Percentiles rank a stretch among this genome's conserved stretches.
These are phyloP conservation scores for Stenopsyche tienmushanensis DNA, from an alignment of 1,140 invertebrate genomes.

Conservation along the genomic window DNA sequence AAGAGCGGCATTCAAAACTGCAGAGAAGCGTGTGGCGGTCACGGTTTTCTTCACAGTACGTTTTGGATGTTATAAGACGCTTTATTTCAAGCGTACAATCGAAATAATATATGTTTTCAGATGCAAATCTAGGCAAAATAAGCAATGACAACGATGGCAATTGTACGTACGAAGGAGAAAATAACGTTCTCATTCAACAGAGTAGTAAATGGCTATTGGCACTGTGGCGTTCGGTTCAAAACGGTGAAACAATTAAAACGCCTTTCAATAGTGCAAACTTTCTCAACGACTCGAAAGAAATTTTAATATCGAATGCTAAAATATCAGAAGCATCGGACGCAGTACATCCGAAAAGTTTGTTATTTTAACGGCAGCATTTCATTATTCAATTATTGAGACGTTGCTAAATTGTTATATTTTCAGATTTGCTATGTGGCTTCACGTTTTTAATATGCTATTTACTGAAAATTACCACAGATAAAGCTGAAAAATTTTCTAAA, in stretches of 20 bases:
- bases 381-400: too few relatives aligned
- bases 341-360: slow-evolving; percentile 58
- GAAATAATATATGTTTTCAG: slow-evolving; percentile 44
- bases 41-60: slow-evolving; percentile 65
- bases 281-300: slow-evolving; percentile 53
- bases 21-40: slow-evolving; percentile 83
- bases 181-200: slow-evolving; percentile 85
- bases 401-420: slow-evolving; percentile 36
- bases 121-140: slow-evolving; percentile 71
- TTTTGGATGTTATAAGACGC: neutral
- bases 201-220: slow-evolving; percentile 75
- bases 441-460: slow-evolving; percentile 76
- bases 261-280: slow-evolving; percentile 68
- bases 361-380: neutral
- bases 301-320: slow-evolving; percentile 51
- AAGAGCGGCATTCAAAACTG: slow-evolving; percentile 80
- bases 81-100: neutral
- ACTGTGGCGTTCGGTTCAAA: slow-evolving; percentile 54
- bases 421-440: slow-evolving; percentile 66
- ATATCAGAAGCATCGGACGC: slow-evolving; percentile 56
- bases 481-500: slow-evolving; percentile 53
- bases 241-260: slow-evolving; percentile 53
- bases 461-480: slow-evolving; percentile 63
- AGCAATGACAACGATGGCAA: slow-evolving; percentile 86
- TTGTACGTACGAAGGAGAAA: slow-evolving; percentile 88